phyloP scores from a whole-genome alignment of 2,888 invertebrate species.

The Perizoma flavofasciatum region DNA sequence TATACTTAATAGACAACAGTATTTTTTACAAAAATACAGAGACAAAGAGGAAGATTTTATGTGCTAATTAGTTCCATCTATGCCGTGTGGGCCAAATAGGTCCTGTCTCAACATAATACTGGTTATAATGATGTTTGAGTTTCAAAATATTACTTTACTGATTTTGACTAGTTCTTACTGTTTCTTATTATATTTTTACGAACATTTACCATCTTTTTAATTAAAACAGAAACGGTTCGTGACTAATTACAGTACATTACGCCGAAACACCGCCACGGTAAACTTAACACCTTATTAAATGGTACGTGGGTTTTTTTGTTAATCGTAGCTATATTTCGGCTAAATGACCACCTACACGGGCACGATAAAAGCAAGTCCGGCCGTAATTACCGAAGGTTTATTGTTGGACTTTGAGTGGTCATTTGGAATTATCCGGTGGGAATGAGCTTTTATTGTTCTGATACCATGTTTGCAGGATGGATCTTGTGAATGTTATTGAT shows the following conservation, averaged over 20 bases:
- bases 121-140: too few species aligned
- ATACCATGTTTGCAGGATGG: conserved; percentile 18
- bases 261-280: conserved; percentile 61
- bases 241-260: conserved; percentile 68
- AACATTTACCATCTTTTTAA: conserved; percentile 34
- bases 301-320: conserved; percentile 75
- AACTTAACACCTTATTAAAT: conserved; percentile 79
- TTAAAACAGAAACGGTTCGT: conserved; percentile 44
- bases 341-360: conserved; percentile 71
- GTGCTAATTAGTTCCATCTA: too few species aligned
- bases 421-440: conserved; percentile 21
- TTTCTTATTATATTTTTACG: not conserved
- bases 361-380: conserved; percentile 72
- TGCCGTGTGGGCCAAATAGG: too few species aligned
- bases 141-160: too few species aligned
- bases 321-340: conserved; percentile 77
- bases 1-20: too few species aligned
- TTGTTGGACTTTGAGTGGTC: conserved; percentile 58
- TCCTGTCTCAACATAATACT: too few species aligned
- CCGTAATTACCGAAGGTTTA: conserved; percentile 73
- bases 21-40: too few species aligned
- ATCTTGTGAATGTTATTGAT: conserved; percentile 2
- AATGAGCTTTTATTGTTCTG: conserved; percentile 26
- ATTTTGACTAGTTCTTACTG: too few species aligned
- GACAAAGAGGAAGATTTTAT: too few species aligned